Evolutionary conservation across 2,888 invertebrate species (phyloP).

Genomic region (Thera obeliscata): DNA sequence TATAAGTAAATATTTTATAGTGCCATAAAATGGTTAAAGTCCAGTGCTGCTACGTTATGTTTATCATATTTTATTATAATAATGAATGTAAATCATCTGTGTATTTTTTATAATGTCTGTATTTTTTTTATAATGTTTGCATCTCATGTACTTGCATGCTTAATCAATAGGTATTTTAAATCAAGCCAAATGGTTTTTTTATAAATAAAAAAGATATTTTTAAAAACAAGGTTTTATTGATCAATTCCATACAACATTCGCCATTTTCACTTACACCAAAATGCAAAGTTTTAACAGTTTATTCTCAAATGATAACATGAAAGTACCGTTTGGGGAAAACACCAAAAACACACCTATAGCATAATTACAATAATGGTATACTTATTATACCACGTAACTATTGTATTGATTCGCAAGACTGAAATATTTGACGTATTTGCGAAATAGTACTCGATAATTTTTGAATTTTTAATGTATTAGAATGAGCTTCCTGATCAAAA

Average conservation of each 20-base stretch:
- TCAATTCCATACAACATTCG: conserved; percentile 68
- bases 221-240: conserved; percentile 63
- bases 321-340: background rate
- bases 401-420: too few relatives aligned
- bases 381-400: too few relatives aligned
- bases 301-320: conserved; percentile 37
- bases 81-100: too few relatives aligned
- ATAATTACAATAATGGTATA: background rate
- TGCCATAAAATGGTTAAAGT: conserved; percentile 34
- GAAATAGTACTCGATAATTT: too few relatives aligned
- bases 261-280: conserved; percentile 63
- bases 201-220: conserved; percentile 45
- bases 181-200: conserved; percentile 4
- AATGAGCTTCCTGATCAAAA: too few relatives aligned
- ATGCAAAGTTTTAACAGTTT: conserved; percentile 47
- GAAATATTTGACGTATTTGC: background rate
- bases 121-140: background rate
- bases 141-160: background rate
- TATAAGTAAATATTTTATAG: conserved; percentile 16
- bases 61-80: conserved; percentile 5
- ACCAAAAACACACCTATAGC: conserved; percentile 15
- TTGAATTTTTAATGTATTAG: too few relatives aligned
- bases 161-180: background rate
- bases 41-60: conserved; percentile 27
- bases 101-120: background rate